Evolutionary conservation across 1,140 invertebrate species (phyloP).

Genomic region (Mactra quadrangularis): DNA sequence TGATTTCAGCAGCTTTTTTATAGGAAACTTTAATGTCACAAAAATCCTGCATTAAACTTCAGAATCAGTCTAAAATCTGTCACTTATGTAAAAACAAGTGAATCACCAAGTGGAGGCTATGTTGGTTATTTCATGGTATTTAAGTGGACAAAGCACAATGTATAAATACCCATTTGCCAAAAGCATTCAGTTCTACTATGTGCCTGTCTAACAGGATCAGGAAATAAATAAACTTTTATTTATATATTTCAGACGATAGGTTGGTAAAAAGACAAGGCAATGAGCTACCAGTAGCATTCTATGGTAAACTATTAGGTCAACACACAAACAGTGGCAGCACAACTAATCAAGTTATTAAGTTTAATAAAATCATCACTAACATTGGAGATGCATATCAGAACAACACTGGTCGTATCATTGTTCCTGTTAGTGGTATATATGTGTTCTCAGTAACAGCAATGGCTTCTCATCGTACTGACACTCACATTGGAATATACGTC

Average conservation of each 20-base stretch:
- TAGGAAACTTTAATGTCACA: too few species aligned
- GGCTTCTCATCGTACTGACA: background rate
- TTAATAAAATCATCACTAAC: constrained; percentile 12
- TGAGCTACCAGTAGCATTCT: constrained; percentile 16
- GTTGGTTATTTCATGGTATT: too few species aligned
- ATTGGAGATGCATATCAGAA: background rate
- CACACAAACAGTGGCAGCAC: background rate
- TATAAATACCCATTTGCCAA: too few species aligned
- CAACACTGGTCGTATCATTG: constrained; percentile 1
- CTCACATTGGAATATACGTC: constrained; percentile 23
- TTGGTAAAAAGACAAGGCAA: background rate
- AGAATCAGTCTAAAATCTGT: too few species aligned
- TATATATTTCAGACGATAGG: background rate
- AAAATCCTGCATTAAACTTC: too few species aligned
- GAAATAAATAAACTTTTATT: too few species aligned
- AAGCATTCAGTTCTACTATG: too few species aligned
- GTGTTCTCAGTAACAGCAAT: constrained; percentile 16
- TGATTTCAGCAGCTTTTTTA: too few species aligned
- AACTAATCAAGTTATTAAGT: background rate
- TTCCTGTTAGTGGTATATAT: constrained; percentile 1
- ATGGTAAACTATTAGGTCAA: background rate
- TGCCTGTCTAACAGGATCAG: too few species aligned
- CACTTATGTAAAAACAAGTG: too few species aligned
- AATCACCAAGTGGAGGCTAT: too few species aligned
- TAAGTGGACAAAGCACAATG: too few species aligned